Conservation (phyloP, 37 sponge, comb jelly and placozoan species). For the Oopsacas minuta region DNA sequence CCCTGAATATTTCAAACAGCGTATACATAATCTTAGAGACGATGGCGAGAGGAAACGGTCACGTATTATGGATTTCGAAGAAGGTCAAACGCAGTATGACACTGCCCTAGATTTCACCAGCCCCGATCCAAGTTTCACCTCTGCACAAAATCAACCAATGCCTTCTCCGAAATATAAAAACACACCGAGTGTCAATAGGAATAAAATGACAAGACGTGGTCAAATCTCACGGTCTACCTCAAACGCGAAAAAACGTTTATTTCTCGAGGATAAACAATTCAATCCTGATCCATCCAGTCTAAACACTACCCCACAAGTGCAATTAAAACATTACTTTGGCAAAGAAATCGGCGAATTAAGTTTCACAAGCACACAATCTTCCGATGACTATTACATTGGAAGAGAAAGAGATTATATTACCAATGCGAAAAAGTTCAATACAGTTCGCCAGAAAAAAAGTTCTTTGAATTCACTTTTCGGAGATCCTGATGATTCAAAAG, state of each 20-base stretch:
- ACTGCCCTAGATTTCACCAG: neutral
- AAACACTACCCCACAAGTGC: neutral
- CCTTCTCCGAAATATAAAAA: neutral
- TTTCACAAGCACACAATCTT: neutral
- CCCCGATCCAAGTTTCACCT: neutral
- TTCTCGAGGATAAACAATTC: neutral
- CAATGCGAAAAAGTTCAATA: neutral
- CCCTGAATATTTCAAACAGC: neutral
- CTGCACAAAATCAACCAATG: neutral
- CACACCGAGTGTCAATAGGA: neutral
- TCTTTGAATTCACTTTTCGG: neutral
- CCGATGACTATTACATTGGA: neutral
- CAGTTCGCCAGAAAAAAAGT: neutral
- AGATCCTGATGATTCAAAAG: neutral
- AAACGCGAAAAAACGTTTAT: neutral
- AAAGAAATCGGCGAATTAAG: neutral
- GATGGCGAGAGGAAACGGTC: neutral
- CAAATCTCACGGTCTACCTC: neutral
- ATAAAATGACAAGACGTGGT: neutral
- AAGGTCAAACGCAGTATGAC: neutral
- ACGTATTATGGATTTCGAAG: neutral
- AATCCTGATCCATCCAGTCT: neutral
- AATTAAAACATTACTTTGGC: neutral
- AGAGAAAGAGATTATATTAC: neutral
- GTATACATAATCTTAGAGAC: neutral